Percentiles rank a stretch among this genome's conserved stretches.
These are phyloP conservation scores for Sebastes minor DNA, from an alignment of 2,797 vertebrate genomes.

Conservation along the genomic window DNA sequence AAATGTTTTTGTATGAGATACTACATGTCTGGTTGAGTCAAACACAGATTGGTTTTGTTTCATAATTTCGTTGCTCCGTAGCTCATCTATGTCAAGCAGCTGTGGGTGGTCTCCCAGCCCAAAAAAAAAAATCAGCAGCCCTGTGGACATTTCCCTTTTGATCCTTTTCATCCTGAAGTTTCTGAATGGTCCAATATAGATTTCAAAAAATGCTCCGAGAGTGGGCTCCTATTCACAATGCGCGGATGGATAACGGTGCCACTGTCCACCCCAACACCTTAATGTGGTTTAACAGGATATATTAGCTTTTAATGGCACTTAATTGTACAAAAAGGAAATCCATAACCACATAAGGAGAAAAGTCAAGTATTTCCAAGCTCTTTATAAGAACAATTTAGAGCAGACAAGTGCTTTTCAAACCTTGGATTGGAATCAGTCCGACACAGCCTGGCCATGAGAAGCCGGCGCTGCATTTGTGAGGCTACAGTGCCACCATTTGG, in stretches of 20 bases:
- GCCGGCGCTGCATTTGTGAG: conserved; percentile 72
- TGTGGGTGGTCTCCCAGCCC: conserved; percentile 61
- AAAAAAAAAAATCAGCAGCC: conserved; percentile 27
- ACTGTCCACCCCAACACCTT: conserved; percentile 73
- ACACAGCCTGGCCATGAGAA: conserved; percentile 48
- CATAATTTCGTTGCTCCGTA: conserved; percentile 35
- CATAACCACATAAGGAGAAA: conserved; percentile 86
- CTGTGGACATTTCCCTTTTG: conserved; percentile 54
- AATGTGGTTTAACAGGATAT: conserved; percentile 80
- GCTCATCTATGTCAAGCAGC: conserved; percentile 35
- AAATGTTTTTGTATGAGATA: background rate
- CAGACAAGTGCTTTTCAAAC: conserved; percentile 88
- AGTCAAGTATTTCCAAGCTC: conserved; percentile 89
- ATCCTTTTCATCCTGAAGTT: conserved; percentile 64
- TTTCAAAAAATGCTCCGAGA: conserved; percentile 57
- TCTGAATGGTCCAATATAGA: conserved; percentile 65
- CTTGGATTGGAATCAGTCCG: conserved; percentile 80
- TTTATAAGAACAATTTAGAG: conserved; percentile 88
- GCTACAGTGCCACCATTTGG: conserved; percentile 84
- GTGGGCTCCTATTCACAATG: conserved; percentile 54
- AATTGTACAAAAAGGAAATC: conserved; percentile 85
- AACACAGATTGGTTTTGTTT: conserved; percentile 43
- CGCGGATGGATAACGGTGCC: conserved; percentile 45
- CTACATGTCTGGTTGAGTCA: background rate
- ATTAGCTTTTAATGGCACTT: conserved; percentile 87